phyloP scores from a whole-genome alignment of 1,140 invertebrate genomes.

The Drosophila tristis region DNA sequence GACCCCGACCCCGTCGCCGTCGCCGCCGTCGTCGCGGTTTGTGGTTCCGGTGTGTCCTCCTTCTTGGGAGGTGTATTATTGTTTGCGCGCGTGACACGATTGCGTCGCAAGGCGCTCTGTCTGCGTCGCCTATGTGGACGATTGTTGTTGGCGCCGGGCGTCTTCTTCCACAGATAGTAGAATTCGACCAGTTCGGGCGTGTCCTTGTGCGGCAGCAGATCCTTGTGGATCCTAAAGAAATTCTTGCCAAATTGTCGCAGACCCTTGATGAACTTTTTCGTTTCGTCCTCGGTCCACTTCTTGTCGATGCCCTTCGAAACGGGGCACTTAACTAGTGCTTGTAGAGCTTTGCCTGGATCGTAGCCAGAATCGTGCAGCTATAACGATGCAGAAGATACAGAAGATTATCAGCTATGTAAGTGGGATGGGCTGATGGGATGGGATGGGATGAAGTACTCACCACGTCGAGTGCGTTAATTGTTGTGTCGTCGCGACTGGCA shows the following conservation, averaged over 20 bases:
- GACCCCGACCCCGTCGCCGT: constrained; percentile 40
- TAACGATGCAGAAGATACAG: constrained; percentile 12
- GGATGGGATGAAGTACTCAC: constrained; percentile 84
- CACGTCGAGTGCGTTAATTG: constrained; percentile 98
- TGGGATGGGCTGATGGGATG: too few species aligned
- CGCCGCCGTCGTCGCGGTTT: constrained; percentile 82
- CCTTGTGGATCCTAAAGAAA: constrained; percentile 98
- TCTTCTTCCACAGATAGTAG: constrained; percentile 99
- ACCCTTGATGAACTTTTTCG: constrained; percentile 99
- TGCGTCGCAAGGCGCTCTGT: constrained; percentile 94
- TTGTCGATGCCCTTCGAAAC: constrained; percentile 98
- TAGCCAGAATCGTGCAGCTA: constrained; percentile 96
- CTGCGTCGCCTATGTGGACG: constrained; percentile 94
- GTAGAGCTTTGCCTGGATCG: constrained; percentile 96
- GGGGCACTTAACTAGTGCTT: constrained; percentile 98
- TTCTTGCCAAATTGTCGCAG: constrained; percentile 99
- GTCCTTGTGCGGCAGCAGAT: constrained; percentile 97
- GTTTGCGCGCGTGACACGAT: constrained; percentile 91
- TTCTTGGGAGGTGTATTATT: constrained; percentile 84
- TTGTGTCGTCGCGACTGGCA: constrained; percentile 98
- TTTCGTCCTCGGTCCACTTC: constrained; percentile 99
- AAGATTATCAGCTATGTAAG: constrained; percentile 11
- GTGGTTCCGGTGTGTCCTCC: constrained; percentile 84
- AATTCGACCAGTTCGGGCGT: constrained; percentile 98
- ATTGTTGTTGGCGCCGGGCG: constrained; percentile 98